Evolutionary conservation across 1,140 invertebrate genomes (phyloP).

Genomic region (Drosophila trapezifrons): DNA sequence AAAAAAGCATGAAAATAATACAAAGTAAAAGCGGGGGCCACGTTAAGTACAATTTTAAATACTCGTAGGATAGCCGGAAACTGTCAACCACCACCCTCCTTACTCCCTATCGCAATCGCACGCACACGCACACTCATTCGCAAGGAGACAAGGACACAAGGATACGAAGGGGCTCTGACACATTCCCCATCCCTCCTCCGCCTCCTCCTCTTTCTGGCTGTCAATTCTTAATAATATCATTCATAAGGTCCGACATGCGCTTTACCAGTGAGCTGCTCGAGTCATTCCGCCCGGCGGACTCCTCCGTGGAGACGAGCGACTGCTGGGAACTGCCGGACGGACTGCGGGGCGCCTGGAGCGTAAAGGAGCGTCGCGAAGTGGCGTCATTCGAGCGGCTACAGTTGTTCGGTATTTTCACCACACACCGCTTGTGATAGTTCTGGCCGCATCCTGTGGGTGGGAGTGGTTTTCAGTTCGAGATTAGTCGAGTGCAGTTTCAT

Average conservation of each 20-base stretch:
- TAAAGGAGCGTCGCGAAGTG: slow-evolving; percentile 84
- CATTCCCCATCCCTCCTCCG: background rate
- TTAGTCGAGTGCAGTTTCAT: slow-evolving; percentile 13
- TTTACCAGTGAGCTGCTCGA: slow-evolving; percentile 85
- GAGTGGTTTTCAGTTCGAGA: slow-evolving; percentile 1
- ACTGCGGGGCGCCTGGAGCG: slow-evolving; percentile 88
- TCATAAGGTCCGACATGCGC: slow-evolving; percentile 84
- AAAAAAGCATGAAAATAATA: slow-evolving; percentile 63
- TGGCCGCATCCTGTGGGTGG: slow-evolving; percentile 92
- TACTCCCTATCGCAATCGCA: slow-evolving; percentile 17
- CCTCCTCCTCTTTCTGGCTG: background rate
- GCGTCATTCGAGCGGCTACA: slow-evolving; percentile 86
- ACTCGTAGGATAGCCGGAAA: slow-evolving; percentile 51
- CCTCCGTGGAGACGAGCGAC: slow-evolving; percentile 79
- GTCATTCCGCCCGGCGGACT: slow-evolving; percentile 81
- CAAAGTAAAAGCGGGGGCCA: slow-evolving; percentile 38
- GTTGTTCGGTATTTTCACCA: slow-evolving; percentile 99
- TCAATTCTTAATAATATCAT: slow-evolving; percentile 83
- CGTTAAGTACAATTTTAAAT: slow-evolving; percentile 65
- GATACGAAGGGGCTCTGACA: slow-evolving; percentile 1
- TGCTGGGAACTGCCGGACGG: slow-evolving; percentile 87
- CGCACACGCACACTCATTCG: slow-evolving; percentile 1
- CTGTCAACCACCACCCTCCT: slow-evolving; percentile 46
- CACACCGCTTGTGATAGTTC: slow-evolving; percentile 99
- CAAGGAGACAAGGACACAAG: background rate